A percentile compares a stretch with the other conserved stretches of the same genome.
Conservation (phyloP, 2,113 vertebrate genomes). For the Phrynocephalus versicolor region DNA sequence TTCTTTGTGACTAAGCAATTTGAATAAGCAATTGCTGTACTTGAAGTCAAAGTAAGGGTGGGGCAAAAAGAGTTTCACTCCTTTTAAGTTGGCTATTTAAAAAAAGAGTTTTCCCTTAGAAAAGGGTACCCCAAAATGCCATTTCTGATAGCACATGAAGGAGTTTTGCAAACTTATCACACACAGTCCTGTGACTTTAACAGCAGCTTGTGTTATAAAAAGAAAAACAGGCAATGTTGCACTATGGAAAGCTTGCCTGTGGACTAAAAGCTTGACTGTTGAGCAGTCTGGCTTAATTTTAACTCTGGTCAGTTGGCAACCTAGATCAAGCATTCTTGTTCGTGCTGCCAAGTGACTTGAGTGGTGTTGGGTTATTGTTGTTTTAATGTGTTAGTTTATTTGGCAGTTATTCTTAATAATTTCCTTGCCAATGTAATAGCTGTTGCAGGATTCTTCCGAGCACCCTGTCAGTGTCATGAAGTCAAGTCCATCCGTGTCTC, state of each 20-base stretch:
- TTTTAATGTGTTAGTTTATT: not conserved
- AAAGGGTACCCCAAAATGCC: not conserved
- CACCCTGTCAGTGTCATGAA: not conserved
- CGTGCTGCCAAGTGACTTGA: not conserved
- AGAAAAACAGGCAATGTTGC: not conserved
- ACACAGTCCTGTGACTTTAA: not conserved
- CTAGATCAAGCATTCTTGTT: not conserved
- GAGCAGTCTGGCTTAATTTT: not conserved
- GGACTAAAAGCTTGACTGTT: not conserved
- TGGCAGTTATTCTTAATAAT: slow-evolving; percentile 20
- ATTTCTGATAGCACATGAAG: not conserved
- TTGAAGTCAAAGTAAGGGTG: not conserved
- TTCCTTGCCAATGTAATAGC: slow-evolving; percentile 23
- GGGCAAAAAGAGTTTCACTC: slow-evolving; percentile 4
- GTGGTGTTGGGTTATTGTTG: too few species aligned
- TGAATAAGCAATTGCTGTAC: slow-evolving; percentile 16
- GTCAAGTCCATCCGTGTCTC: not conserved
- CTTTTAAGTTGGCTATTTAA: not conserved
- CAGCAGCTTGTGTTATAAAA: not conserved
- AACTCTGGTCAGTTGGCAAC: not conserved
- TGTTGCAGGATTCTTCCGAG: slow-evolving; percentile 1
- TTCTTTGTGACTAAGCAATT: not conserved
- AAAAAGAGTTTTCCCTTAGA: slow-evolving; percentile 6
- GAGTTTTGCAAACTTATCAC: not conserved
- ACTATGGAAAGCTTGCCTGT: not conserved